phyloP scores from a whole-genome alignment of 2,113 vertebrate species.

The human region GRCh38 chr4:22195501-22196000 shows the following conservation, averaged over 20 bases:
- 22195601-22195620: neutral
- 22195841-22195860: neutral
- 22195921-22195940: too few relatives aligned
- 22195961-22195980: too few relatives aligned
- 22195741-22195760: neutral
- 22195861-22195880: neutral
- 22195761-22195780: neutral
- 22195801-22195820: neutral
- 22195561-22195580: neutral
- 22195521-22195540: neutral
- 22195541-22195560: neutral
- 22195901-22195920: too few relatives aligned
- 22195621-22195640: neutral
- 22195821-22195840: neutral
- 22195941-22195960: too few relatives aligned
- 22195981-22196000: too few relatives aligned
- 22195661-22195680: neutral
- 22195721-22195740: fast-evolving
- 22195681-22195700: neutral
- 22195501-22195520: neutral
- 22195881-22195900: too few relatives aligned
- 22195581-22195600: neutral
- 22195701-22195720: neutral
- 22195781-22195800: neutral
- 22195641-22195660: neutral